Evolutionary conservation across 92 coral and sea anemone species (phyloP).

Genomic region (Micromussa lordhowensis): DNA sequence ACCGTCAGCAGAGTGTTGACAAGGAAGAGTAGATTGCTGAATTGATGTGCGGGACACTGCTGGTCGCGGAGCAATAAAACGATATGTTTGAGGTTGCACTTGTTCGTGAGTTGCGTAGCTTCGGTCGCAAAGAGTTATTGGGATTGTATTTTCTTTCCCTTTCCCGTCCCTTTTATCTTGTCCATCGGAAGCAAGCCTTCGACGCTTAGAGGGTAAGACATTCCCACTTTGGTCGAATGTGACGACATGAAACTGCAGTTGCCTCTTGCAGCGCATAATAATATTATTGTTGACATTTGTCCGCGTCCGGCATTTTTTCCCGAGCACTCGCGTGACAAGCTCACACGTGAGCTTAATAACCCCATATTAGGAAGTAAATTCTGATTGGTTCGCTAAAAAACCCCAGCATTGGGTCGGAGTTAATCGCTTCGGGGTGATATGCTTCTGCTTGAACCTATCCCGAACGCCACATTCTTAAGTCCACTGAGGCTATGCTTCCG

Average conservation of each 20-base stretch:
- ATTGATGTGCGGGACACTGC: not conserved
- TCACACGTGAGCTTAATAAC: not conserved
- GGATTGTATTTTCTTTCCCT: not conserved
- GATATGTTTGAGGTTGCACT: not conserved
- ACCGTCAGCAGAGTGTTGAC: no score
- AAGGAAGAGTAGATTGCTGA: not conserved
- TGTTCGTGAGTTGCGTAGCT: not conserved
- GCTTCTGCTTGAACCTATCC: no score
- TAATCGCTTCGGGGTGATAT: no score
- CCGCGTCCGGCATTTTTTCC: not conserved
- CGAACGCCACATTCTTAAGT: no score
- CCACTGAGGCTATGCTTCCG: no score
- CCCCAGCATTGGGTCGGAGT: no score
- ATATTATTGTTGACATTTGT: not conserved
- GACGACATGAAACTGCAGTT: not conserved
- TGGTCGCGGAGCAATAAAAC: conserved; percentile 12
- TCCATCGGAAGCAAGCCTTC: not conserved
- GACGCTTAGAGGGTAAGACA: not conserved
- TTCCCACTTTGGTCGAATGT: not conserved
- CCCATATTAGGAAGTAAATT: no score
- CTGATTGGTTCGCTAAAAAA: no score
- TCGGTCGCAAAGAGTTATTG: not conserved
- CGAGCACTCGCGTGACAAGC: conserved; percentile 6
- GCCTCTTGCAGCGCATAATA: not conserved
- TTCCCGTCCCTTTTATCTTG: not conserved